Evolutionary conservation across 2,888 invertebrate genomes (phyloP).

Genomic region (Hybos culiciformis): DNA sequence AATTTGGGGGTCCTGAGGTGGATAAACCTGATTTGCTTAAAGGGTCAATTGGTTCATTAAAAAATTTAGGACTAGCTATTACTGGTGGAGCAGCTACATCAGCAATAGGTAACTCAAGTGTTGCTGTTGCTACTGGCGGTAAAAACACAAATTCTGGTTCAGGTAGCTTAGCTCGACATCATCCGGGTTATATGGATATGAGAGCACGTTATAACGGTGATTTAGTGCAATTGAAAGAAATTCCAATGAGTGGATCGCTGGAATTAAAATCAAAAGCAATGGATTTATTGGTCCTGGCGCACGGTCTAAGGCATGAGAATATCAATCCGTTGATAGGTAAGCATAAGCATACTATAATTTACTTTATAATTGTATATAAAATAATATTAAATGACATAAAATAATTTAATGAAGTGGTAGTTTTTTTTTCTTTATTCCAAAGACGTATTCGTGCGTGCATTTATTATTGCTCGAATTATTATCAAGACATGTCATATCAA

Average conservation of each 20-base stretch:
- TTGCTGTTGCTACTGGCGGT: conserved; percentile 19
- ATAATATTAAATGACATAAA: not conserved
- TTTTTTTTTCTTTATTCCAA: not conserved
- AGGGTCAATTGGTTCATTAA: conserved; percentile 54
- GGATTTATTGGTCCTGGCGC: conserved; percentile 63
- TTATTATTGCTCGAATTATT: too few species aligned
- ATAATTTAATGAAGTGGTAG: not conserved
- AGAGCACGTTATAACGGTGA: conserved; percentile 82
- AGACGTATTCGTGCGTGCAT: too few species aligned
- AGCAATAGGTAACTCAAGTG: too few species aligned
- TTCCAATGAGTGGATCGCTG: conserved; percentile 45
- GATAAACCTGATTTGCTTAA: conserved; percentile 75
- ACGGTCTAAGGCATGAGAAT: conserved; percentile 81
- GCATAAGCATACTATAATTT: too few species aligned
- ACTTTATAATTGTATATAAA: not conserved
- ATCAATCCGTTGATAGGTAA: conserved; percentile 70
- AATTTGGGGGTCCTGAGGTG: conserved; percentile 68
- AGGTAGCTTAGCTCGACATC: conserved; percentile 45
- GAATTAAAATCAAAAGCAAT: conserved; percentile 71
- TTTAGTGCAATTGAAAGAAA: conserved; percentile 72
- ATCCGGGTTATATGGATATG: conserved; percentile 49
- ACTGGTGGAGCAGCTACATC: too few species aligned
- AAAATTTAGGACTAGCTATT: conserved; percentile 38
- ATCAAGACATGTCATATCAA: too few species aligned
- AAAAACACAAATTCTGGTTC: conserved; percentile 30